Conservation (phyloP, 2,113 vertebrate species). For the Chaenocephalus aceratus region DNA sequence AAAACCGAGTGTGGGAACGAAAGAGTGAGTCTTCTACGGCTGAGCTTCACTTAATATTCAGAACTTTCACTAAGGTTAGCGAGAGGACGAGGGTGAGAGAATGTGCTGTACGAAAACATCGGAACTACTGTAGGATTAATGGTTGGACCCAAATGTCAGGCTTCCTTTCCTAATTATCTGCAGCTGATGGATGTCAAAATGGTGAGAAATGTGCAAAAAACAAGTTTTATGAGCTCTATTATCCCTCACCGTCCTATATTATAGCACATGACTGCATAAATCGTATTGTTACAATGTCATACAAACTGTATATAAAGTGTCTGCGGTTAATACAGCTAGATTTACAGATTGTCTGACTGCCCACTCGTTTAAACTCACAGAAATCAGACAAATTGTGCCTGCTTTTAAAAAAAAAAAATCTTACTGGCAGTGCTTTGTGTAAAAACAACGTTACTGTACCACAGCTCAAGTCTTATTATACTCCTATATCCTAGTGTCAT, state of each 20-base stretch:
- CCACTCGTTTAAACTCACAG: background rate
- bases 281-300: slow-evolving; percentile 9
- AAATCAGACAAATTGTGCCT: background rate
- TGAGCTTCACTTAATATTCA: slow-evolving; percentile 29
- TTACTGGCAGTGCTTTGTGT: slow-evolving; percentile 11
- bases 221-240: slow-evolving; percentile 4
- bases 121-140: slow-evolving; percentile 16
- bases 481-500: background rate
- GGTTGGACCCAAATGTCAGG: background rate
- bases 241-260: slow-evolving; percentile 74
- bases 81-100: slow-evolving; percentile 23
- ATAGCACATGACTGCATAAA: slow-evolving; percentile 19
- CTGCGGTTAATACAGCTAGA: slow-evolving; percentile 32
- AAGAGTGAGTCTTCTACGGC: background rate
- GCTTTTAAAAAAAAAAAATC: background rate
- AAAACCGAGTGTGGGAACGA: slow-evolving; percentile 15
- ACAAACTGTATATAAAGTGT: slow-evolving; percentile 30
- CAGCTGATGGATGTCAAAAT: slow-evolving; percentile 40
- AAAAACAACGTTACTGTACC: background rate
- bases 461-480: slow-evolving; percentile 13
- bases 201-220: slow-evolving; percentile 48
- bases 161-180: slow-evolving; percentile 36
- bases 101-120: slow-evolving; percentile 7
- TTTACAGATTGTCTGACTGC: slow-evolving; percentile 9
- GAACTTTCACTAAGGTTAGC: slow-evolving; percentile 2